Evolutionary conservation across 2,888 invertebrate species (phyloP).

Genomic region (Pristionchus fissidentatus): DNA sequence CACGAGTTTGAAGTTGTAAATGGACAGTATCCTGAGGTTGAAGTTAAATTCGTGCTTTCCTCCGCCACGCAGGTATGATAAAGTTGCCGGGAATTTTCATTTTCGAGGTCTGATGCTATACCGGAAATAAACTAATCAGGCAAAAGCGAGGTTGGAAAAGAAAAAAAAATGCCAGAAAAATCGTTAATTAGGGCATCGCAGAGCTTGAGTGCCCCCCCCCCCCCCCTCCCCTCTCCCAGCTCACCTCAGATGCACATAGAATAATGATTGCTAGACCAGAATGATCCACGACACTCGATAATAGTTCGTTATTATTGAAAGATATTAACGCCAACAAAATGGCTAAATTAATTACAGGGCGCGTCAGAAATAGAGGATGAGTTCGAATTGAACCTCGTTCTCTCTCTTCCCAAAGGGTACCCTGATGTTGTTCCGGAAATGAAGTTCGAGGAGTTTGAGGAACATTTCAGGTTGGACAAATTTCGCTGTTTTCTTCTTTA

Average conservation of each 20-base stretch:
- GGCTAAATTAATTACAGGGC: not conserved
- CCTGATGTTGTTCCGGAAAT: constrained; percentile 68
- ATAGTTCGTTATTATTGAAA: too few species aligned
- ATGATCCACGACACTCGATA: too few species aligned
- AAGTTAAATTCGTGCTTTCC: constrained; percentile 26
- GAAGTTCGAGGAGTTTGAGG: constrained; percentile 62
- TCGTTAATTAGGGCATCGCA: too few species aligned
- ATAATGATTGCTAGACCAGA: too few species aligned
- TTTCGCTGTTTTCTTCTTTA: not conserved
- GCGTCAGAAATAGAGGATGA: constrained; percentile 7
- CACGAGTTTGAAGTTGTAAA: constrained; percentile 55
- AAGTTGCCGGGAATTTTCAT: too few species aligned
- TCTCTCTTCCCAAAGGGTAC: constrained; percentile 66
- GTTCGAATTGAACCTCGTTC: constrained; percentile 32
- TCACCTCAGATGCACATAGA: too few species aligned
- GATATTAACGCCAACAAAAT: too few species aligned
- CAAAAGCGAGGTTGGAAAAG: too few species aligned
- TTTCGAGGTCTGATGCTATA: too few species aligned
- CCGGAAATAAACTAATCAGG: too few species aligned
- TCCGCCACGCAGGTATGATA: constrained; percentile 27
- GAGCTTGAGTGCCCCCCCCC: too few species aligned
- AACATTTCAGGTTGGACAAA: constrained; percentile 55
- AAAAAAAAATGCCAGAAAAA: too few species aligned
- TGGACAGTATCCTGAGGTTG: constrained; percentile 57
- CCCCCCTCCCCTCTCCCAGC: not conserved